A percentile compares a stretch with the other conserved stretches of the same genome.
Conservation (phyloP, 2,888 invertebrate genomes). For the Hypercompe scribonia region DNA sequence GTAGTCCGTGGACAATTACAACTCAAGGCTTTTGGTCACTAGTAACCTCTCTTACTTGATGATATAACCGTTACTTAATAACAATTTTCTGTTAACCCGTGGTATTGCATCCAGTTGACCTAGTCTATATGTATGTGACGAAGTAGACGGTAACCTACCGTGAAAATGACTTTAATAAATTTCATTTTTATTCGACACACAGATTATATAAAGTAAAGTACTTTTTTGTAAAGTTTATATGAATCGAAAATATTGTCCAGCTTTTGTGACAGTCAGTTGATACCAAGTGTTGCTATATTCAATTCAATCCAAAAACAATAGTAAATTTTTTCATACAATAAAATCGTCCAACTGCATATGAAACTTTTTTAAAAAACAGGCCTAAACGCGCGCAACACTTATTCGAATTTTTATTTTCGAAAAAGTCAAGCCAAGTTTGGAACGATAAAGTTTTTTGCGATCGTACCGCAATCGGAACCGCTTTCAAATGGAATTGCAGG, state of each 20-base stretch:
- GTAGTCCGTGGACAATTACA: too few species aligned
- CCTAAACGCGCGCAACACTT: slow-evolving; percentile 37
- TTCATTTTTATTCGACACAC: too few species aligned
- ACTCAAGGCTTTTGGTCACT: too few species aligned
- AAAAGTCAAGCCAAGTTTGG: slow-evolving; percentile 37
- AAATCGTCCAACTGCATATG: slow-evolving; percentile 7
- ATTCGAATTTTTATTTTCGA: slow-evolving; percentile 32
- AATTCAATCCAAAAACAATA: background rate
- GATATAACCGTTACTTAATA: too few species aligned
- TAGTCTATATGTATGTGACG: too few species aligned
- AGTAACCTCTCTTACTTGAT: too few species aligned
- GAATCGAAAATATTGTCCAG: background rate
- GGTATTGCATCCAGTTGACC: too few species aligned
- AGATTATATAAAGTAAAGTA: too few species aligned
- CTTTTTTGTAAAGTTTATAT: background rate
- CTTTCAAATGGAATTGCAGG: slow-evolving; percentile 55
- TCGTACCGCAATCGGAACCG: slow-evolving; percentile 40
- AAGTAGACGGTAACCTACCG: too few species aligned
- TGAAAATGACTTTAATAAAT: background rate
- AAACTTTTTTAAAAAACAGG: slow-evolving; percentile 27
- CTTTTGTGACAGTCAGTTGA: background rate
- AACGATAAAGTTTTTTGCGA: slow-evolving; percentile 47
- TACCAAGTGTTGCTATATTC: background rate
- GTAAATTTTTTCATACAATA: slow-evolving; percentile 1
- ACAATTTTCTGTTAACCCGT: too few species aligned